A percentile compares a stretch with the other conserved stretches of the same genome.
Conservation (phyloP, 2,888 invertebrate species). For the Lepidochrysops patricia region DNA sequence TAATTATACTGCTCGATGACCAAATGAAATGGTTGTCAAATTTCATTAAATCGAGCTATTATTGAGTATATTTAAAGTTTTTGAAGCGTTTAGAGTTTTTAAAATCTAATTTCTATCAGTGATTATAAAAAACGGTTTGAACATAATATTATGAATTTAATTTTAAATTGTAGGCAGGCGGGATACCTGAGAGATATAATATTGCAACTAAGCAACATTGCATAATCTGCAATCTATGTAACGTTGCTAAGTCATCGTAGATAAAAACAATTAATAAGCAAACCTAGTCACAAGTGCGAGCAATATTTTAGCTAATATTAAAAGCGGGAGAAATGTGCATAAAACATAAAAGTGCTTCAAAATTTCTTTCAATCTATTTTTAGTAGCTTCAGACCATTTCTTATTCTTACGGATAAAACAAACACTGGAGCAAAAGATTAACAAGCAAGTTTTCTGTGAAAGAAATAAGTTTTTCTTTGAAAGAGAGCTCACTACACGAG, state of each 20-base stretch:
- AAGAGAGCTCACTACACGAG: neutral
- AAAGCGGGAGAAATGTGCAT: neutral
- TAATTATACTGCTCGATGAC: too few species aligned
- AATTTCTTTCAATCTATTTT: neutral
- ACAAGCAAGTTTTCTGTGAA: neutral
- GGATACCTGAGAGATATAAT: neutral
- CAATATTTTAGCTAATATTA: neutral
- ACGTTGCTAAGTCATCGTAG: too few species aligned
- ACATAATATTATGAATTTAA: neutral
- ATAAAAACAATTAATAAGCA: neutral
- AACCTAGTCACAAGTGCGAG: neutral
- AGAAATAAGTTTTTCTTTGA: neutral
- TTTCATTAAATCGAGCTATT: too few species aligned
- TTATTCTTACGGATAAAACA: neutral
- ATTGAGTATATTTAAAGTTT: too few species aligned
- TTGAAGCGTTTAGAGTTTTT: too few species aligned
- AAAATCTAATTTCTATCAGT: too few species aligned
- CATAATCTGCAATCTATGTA: too few species aligned
- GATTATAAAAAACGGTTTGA: too few species aligned
- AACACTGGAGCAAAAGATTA: neutral
- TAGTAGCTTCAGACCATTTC: neutral
- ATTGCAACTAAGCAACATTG: too few species aligned
- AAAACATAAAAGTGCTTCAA: neutral
- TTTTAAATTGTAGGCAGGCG: neutral
- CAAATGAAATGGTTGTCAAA: too few species aligned